Evolutionary conservation across 2,888 invertebrate genomes (phyloP).

Genomic region (Lepetodrilus schrolli): DNA sequence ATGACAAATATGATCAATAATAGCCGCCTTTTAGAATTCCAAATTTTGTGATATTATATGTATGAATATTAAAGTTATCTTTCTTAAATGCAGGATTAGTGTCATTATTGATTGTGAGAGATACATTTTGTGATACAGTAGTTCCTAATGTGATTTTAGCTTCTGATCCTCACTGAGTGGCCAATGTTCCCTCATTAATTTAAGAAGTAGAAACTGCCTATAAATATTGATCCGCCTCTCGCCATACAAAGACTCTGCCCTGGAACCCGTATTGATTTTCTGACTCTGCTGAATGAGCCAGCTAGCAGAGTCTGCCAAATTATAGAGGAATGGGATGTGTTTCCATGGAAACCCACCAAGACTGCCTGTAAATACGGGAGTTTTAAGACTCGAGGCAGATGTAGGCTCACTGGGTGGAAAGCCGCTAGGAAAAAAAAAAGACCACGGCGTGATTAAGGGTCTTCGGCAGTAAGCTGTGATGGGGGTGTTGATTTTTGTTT

Average conservation of each 20-base stretch:
- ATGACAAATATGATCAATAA: too few relatives aligned
- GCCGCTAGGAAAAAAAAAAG: slow-evolving; percentile 18
- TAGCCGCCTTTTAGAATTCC: too few relatives aligned
- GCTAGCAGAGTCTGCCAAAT: slow-evolving; percentile 39
- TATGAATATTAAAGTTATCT: too few relatives aligned
- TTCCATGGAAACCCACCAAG: slow-evolving; percentile 39
- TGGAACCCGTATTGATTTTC: slow-evolving; percentile 37
- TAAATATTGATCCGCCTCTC: slow-evolving; percentile 4
- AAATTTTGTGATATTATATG: too few relatives aligned
- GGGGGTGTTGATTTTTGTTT: slow-evolving; percentile 24
- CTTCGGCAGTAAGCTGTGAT: slow-evolving; percentile 10
- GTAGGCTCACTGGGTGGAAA: not conserved
- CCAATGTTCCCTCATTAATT: not conserved
- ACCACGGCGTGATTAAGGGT: slow-evolving; percentile 16
- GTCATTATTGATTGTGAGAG: too few relatives aligned
- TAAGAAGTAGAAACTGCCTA: slow-evolving; percentile 9
- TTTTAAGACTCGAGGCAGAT: slow-evolving; percentile 27
- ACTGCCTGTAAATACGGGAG: slow-evolving; percentile 38
- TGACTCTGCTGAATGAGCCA: slow-evolving; percentile 36
- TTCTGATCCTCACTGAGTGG: too few relatives aligned
- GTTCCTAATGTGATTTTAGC: too few relatives aligned
- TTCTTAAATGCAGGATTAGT: too few relatives aligned
- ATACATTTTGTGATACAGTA: too few relatives aligned
- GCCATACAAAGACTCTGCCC: slow-evolving; percentile 12
- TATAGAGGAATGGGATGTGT: slow-evolving; percentile 36